phyloP scores from a whole-genome alignment of 1,140 invertebrate genomes.

The Sminthurides bifidus region DNA sequence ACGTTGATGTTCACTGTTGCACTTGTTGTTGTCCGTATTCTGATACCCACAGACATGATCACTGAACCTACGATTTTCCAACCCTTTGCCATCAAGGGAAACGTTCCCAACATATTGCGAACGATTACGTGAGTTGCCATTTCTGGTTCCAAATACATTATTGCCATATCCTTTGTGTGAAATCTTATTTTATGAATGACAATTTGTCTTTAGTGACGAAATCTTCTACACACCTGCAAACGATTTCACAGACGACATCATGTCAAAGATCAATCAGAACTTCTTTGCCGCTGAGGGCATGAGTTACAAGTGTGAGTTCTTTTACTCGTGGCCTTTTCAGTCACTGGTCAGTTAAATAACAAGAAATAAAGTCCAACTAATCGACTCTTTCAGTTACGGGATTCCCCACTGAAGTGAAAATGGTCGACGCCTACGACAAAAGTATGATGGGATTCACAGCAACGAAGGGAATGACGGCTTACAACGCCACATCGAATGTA shows the following conservation, averaged over 20 bases:
- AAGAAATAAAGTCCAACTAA: neutral
- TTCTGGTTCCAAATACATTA: neutral
- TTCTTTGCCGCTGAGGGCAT: conserved; percentile 6
- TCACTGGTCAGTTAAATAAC: neutral
- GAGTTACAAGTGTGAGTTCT: conserved; percentile 15
- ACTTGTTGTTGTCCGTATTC: conserved; percentile 47
- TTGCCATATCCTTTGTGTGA: neutral
- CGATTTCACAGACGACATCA: conserved; percentile 6
- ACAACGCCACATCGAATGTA: conserved; percentile 5
- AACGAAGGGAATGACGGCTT: neutral
- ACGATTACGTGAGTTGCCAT: neutral
- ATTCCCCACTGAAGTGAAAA: conserved; percentile 14
- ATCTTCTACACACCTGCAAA: conserved; percentile 20
- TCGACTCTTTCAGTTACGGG: conserved; percentile 8
- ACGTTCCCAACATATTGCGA: conserved; percentile 24
- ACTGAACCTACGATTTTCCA: conserved; percentile 42
- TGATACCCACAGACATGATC: conserved; percentile 32
- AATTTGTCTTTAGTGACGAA: conserved; percentile 5
- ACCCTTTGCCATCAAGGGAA: conserved; percentile 35
- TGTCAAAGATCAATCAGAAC: conserved; percentile 2
- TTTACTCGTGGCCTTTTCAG: neutral
- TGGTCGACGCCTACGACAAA: conserved; percentile 8
- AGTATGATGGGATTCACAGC: neutral
- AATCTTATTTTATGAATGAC: too few species aligned
- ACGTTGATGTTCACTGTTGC: conserved; percentile 57